Conservation (phyloP, 2,113 vertebrate species). For the Sclerurus mexicanus region DNA sequence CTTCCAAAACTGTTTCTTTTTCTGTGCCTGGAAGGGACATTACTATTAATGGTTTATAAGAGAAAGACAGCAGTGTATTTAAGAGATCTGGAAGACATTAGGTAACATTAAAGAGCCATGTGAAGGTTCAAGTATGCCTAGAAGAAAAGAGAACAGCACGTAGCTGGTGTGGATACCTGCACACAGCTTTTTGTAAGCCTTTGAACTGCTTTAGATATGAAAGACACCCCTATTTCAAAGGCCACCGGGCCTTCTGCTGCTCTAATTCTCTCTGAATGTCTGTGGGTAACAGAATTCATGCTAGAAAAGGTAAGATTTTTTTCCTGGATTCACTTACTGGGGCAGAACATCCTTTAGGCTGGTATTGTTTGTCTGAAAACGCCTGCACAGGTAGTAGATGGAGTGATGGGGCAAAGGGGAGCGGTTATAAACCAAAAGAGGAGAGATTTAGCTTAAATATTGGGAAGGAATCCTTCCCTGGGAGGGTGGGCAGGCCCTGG, state of each 20-base stretch:
- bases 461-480: neutral
- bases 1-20: neutral
- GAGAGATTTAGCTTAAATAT: neutral
- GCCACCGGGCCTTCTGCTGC: slow-evolving; percentile 20
- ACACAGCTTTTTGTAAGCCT: slow-evolving; percentile 25
- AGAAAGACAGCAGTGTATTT: slow-evolving; percentile 23
- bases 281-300: slow-evolving; percentile 2
- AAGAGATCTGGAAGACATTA: slow-evolving; percentile 42
- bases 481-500: fast-evolving
- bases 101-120: slow-evolving; percentile 48
- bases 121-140: slow-evolving; percentile 32
- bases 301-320: neutral
- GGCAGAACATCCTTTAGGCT: neutral
- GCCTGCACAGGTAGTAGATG: neutral
- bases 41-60: slow-evolving; percentile 28
- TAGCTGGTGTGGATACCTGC: neutral
- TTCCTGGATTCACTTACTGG: neutral
- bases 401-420: neutral
- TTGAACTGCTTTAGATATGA: slow-evolving; percentile 49
- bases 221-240: slow-evolving; percentile 47
- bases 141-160: slow-evolving; percentile 57
- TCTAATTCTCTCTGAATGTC: slow-evolving; percentile 2
- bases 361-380: neutral
- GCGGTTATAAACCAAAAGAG: neutral
- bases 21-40: slow-evolving; percentile 21